phyloP scores from a whole-genome alignment of 2,113 vertebrate genomes.

The Nothoprocta perdicaria region DNA sequence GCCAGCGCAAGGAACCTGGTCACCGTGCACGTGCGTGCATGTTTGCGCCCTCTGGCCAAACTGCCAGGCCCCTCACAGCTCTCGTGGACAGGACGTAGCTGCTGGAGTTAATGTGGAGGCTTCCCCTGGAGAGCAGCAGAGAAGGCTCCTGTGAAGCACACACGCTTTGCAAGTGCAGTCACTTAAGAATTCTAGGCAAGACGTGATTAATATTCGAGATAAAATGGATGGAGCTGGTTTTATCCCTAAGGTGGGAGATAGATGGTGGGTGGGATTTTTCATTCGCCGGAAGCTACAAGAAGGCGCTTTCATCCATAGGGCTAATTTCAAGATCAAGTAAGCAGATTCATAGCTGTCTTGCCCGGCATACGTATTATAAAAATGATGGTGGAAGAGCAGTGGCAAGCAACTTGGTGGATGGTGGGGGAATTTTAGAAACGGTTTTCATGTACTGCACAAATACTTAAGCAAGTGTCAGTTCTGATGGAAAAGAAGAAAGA shows the following conservation, averaged over 20 bases:
- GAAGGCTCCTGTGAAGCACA: neutral
- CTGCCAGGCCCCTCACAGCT: neutral
- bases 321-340: constrained; percentile 15
- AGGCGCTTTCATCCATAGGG: constrained; percentile 23
- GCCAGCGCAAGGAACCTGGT: neutral
- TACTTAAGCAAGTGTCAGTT: neutral
- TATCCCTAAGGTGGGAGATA: neutral
- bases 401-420: neutral
- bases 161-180: neutral
- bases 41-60: neutral
- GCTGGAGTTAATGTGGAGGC: neutral
- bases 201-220: constrained; percentile 30
- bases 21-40: neutral
- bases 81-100: neutral
- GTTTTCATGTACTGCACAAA: neutral
- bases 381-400: neutral
- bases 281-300: constrained; percentile 16
- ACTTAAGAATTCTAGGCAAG: constrained; percentile 20
- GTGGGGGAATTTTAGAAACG: neutral
- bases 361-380: neutral
- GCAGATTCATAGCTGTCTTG: neutral
- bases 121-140: neutral
- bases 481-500: neutral
- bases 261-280: constrained; percentile 13
- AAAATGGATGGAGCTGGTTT: constrained; percentile 30